Evolutionary conservation across 2,888 invertebrate genomes (phyloP).

Genomic region (Trisateles emortualis): DNA sequence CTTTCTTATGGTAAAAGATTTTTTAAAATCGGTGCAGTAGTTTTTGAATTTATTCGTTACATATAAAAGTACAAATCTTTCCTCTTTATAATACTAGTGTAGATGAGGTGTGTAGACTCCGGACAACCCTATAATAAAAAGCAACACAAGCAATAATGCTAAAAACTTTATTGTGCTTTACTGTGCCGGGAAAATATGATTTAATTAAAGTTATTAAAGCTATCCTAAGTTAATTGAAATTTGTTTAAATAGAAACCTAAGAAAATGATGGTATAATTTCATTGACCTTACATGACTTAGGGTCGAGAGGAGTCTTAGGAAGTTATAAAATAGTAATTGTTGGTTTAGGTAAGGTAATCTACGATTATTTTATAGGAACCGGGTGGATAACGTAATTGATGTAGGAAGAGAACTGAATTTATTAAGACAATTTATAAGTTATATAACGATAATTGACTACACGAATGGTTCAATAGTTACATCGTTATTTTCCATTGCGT

Average conservation of each 20-base stretch:
- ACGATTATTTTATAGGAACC: slow-evolving; percentile 1
- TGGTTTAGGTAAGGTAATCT: slow-evolving; percentile 16
- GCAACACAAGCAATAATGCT: slow-evolving; percentile 56
- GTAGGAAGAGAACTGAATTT: background rate
- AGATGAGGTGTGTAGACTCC: no score
- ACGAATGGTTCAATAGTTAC: no score
- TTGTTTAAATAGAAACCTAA: slow-evolving; percentile 70
- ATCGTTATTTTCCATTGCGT: no score
- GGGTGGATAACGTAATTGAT: background rate
- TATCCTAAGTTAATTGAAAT: slow-evolving; percentile 78
- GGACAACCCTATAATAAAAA: slow-evolving; percentile 61
- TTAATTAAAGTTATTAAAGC: slow-evolving; percentile 82
- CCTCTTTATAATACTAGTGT: no score
- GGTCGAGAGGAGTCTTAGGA: slow-evolving; percentile 53
- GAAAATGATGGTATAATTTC: slow-evolving; percentile 69
- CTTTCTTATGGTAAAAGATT: background rate
- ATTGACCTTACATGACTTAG: slow-evolving; percentile 64
- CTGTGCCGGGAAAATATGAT: slow-evolving; percentile 72
- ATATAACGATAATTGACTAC: no score
- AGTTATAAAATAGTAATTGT: slow-evolving; percentile 59
- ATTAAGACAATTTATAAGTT: no score
- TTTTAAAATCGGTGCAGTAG: no score
- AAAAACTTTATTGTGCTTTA: slow-evolving; percentile 56
- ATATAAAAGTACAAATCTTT: no score
- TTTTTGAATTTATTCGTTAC: no score